These are phyloP conservation scores for Timema podura DNA, from an alignment of 2,888 invertebrate species.

Conservation along the genomic window DNA sequence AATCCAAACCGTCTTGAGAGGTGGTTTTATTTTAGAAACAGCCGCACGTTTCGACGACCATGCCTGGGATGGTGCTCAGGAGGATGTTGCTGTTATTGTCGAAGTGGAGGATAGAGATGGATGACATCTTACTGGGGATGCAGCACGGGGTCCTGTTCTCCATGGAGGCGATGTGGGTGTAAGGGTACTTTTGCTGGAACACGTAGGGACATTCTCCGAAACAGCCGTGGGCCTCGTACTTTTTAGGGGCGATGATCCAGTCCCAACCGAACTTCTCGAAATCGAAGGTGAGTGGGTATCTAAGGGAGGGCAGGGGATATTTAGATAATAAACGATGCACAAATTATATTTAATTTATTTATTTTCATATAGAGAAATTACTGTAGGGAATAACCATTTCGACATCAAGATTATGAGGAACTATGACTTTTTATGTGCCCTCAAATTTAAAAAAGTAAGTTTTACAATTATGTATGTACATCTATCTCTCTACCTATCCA, in stretches of 20 bases:
- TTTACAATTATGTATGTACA: too few relatives aligned
- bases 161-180: slow-evolving; percentile 82
- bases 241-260: slow-evolving; percentile 94
- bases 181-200: slow-evolving; percentile 79
- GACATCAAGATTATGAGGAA: too few relatives aligned
- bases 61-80: slow-evolving; percentile 82
- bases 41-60: slow-evolving; percentile 92
- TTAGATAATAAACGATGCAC: too few relatives aligned
- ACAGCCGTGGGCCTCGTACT: slow-evolving; percentile 94
- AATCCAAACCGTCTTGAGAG: too few relatives aligned
- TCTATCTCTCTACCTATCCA: too few relatives aligned
- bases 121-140: slow-evolving; percentile 81
- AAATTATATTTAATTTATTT: too few relatives aligned
- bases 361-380: too few relatives aligned
- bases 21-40: slow-evolving; percentile 55
- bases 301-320: slow-evolving; percentile 67
- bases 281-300: slow-evolving; percentile 89
- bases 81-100: slow-evolving; percentile 84
- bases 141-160: slow-evolving; percentile 82
- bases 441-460: too few relatives aligned
- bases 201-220: slow-evolving; percentile 90
- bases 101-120: slow-evolving; percentile 88
- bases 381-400: too few relatives aligned
- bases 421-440: too few relatives aligned
- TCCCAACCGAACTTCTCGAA: slow-evolving; percentile 96